These are phyloP conservation scores for Poecilia picta DNA, from an alignment of 2,797 vertebrate species.

Conservation along the genomic window DNA sequence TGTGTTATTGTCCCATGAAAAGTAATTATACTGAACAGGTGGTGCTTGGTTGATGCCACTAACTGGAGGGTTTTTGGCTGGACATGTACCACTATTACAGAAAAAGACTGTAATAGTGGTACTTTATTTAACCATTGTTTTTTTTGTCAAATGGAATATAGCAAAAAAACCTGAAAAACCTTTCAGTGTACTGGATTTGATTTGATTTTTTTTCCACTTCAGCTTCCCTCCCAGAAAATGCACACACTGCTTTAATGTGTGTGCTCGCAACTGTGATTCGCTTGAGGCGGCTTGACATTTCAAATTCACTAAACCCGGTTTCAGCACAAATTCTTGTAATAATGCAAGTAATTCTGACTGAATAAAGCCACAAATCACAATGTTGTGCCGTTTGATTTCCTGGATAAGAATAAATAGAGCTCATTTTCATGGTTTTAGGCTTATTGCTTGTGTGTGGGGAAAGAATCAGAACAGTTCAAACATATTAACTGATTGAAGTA, in stretches of 20 bases:
- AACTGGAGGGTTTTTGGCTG: slow-evolving; percentile 64
- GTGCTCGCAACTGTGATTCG: slow-evolving; percentile 33
- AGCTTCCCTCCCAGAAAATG: slow-evolving; percentile 31
- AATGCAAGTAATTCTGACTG: slow-evolving; percentile 39
- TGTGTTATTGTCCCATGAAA: slow-evolving; percentile 74
- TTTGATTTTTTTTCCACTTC: slow-evolving; percentile 31
- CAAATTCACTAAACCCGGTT: slow-evolving; percentile 33
- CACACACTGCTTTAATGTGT: slow-evolving; percentile 17
- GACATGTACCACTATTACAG: slow-evolving; percentile 29
- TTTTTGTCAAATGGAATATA: slow-evolving; percentile 1
- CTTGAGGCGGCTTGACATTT: slow-evolving; percentile 46
- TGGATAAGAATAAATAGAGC: slow-evolving; percentile 5
- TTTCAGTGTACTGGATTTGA: slow-evolving; percentile 33
- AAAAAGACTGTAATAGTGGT: background rate
- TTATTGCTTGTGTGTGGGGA: slow-evolving; percentile 22
- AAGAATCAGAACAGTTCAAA: slow-evolving; percentile 14
- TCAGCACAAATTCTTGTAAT: slow-evolving; percentile 28
- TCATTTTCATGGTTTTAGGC: slow-evolving; percentile 11
- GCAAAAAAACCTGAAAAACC: slow-evolving; percentile 33
- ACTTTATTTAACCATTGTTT: background rate
- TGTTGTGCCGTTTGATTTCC: slow-evolving; percentile 30
- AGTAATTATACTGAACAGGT: slow-evolving; percentile 79
- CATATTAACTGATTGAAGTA: slow-evolving; percentile 40
- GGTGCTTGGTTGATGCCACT: slow-evolving; percentile 74
- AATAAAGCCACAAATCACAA: slow-evolving; percentile 36